Evolutionary conservation across 2,113 vertebrate species (phyloP).

Genomic region (Cinclus cinclus): DNA sequence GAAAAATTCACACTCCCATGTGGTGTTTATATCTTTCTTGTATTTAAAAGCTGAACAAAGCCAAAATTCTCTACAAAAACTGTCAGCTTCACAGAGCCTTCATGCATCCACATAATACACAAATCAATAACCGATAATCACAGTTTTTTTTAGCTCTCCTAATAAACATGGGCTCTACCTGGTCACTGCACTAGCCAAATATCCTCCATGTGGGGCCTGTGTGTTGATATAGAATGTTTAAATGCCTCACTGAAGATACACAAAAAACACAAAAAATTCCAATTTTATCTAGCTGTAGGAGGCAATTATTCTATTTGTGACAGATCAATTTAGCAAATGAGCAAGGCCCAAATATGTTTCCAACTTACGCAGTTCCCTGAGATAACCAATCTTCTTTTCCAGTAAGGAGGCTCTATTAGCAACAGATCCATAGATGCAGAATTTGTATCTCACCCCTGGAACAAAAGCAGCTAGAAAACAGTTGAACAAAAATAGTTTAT

Average conservation of each 20-base stretch:
- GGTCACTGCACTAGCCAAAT: neutral
- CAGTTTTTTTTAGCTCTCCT: neutral
- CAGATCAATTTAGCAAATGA: neutral
- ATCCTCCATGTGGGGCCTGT: rapidly evolving
- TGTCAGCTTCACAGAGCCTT: neutral
- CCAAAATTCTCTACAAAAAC: neutral
- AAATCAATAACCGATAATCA: neutral
- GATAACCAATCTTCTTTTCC: constrained; percentile 61
- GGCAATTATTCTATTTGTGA: neutral
- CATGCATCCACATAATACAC: neutral
- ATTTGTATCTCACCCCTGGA: constrained; percentile 55
- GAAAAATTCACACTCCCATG: neutral
- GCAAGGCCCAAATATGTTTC: neutral
- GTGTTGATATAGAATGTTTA: neutral
- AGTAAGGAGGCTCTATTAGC: constrained; percentile 18
- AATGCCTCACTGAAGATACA: neutral
- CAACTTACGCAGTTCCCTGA: constrained; percentile 64
- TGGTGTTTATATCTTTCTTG: neutral
- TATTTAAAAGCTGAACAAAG: neutral
- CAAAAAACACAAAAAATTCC: neutral
- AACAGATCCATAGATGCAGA: constrained; percentile 52
- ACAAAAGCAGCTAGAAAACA: constrained; percentile 56
- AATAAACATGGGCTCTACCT: neutral
- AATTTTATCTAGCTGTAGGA: neutral
- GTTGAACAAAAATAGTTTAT: neutral